Percentiles rank a stretch among this genome's conserved stretches.
Evolutionary conservation across 64 coral and sea anemone species (phyloP).

Genomic region (Pachyseris speciosa): DNA sequence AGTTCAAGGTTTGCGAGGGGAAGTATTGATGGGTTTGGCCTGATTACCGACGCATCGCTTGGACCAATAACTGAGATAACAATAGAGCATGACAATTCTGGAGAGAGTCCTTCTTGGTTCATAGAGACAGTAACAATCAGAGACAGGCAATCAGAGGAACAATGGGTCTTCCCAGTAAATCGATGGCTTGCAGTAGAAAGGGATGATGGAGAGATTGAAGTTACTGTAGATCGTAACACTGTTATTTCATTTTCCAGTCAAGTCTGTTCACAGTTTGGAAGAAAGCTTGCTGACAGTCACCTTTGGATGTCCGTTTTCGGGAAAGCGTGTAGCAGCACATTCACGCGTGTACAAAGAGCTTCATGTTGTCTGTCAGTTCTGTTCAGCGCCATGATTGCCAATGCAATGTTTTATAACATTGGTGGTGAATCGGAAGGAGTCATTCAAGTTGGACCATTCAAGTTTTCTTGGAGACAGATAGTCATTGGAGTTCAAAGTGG

Average conservation of each 20-base stretch:
- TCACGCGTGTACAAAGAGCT: slow-evolving; percentile 58
- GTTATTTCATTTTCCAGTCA: neutral
- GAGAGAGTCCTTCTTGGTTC: slow-evolving; percentile 55
- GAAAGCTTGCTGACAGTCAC: slow-evolving; percentile 15
- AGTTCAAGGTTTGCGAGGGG: slow-evolving; percentile 29
- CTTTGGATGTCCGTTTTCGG: slow-evolving; percentile 57
- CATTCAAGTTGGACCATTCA: slow-evolving; percentile 15
- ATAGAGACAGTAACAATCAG: slow-evolving; percentile 18
- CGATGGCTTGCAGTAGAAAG: slow-evolving; percentile 66
- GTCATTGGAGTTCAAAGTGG: slow-evolving; percentile 22
- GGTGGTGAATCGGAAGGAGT: neutral
- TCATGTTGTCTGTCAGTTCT: slow-evolving; percentile 48
- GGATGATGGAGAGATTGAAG: slow-evolving; percentile 20
- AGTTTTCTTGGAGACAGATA: slow-evolving; percentile 15
- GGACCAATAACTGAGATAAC: slow-evolving; percentile 33
- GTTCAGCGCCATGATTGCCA: slow-evolving; percentile 53
- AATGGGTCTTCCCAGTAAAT: slow-evolving; percentile 6
- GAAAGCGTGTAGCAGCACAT: slow-evolving; percentile 24
- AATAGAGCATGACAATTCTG: slow-evolving; percentile 61
- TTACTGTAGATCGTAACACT: neutral
- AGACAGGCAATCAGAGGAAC: slow-evolving; percentile 58
- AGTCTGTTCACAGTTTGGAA: neutral
- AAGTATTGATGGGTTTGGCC: slow-evolving; percentile 30
- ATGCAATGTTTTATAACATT: slow-evolving; percentile 64
- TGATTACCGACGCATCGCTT: neutral